A percentile compares a stretch with the other conserved stretches of the same genome.
Conservation (phyloP, 2,888 invertebrate genomes). For the Synanthedon myopaeformis region DNA sequence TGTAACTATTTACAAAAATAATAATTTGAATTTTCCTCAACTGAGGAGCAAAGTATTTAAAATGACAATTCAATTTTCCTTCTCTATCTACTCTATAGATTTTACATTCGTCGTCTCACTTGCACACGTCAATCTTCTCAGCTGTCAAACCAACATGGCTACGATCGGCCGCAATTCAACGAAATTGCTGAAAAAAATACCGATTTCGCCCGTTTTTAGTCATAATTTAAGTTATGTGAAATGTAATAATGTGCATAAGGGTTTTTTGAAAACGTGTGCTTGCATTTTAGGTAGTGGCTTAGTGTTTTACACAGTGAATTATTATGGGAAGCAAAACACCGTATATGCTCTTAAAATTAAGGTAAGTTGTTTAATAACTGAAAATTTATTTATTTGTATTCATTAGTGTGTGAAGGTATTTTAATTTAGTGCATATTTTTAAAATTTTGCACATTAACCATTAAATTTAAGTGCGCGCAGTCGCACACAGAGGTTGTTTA, state of each 20-base stretch:
- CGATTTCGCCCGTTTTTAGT: constrained; percentile 32
- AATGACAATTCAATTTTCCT: too few species aligned
- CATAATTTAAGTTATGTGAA: constrained; percentile 44
- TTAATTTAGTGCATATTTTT: too few species aligned
- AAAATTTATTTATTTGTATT: not conserved
- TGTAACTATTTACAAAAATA: too few species aligned
- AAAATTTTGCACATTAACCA: too few species aligned
- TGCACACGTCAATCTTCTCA: constrained; percentile 15
- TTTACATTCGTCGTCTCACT: not conserved
- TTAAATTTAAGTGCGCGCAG: constrained; percentile 13
- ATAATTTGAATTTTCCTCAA: too few species aligned
- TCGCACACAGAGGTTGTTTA: constrained; percentile 28
- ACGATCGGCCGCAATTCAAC: constrained; percentile 51
- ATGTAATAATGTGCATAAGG: constrained; percentile 32
- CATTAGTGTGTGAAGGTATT: not conserved
- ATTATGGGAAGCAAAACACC: constrained; percentile 38
- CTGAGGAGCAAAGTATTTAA: too few species aligned
- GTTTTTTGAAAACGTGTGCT: constrained; percentile 46
- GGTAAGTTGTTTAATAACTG: constrained; percentile 31
- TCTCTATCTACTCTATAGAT: too few species aligned
- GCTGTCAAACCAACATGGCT: constrained; percentile 66
- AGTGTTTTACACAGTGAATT: constrained; percentile 44
- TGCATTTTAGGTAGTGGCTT: constrained; percentile 54
- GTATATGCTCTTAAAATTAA: constrained; percentile 63
- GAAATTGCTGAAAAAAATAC: constrained; percentile 55